Evolutionary conservation across 2,888 invertebrate species (phyloP), one percentile per base, ranked within the genome.

Genomic region (Agrochola circellaris): DNA sequence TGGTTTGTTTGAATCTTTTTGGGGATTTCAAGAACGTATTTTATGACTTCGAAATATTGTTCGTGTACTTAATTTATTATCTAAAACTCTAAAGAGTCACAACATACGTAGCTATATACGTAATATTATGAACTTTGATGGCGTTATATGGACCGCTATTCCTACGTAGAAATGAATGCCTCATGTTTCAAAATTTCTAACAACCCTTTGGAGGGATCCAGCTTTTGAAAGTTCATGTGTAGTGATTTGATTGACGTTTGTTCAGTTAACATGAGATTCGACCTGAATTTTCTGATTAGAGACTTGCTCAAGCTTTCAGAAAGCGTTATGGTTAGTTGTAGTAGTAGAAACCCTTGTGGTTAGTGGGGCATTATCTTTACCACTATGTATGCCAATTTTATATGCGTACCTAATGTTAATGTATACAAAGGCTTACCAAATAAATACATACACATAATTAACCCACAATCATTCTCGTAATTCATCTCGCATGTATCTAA

Each of bases 201-300:
- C 42, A 71, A 71, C 51, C 45, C 65, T 78, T 78, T 51, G 54
- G 23, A 23, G n/a, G n/a, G n/a, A 61, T 9, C 15, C 26, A 42
- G 42, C 34, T 79, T 79, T 72, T 60, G 72, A 54, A 78, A 72
- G 11, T 60, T 71, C 79, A 65, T 54, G 26, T 79, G 26, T 60
- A 51, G 42, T 30, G 51, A 60, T 54, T 34, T 72, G 34, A 79
- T 66, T 72, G 60, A 42, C 42, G 66, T 54, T 72, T 48, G 60
- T 48, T 61, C 23, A 45, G 48, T 20, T 62, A 42, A 51, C 51
- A 56, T 6, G 42, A 70, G 38, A 58, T 62, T 48, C 3, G 51
- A 48, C 38, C 69, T 64, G 48, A 78, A 72, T 79, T 65, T 17
- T 65, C 23, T 54, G 58, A 60, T 60, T 20, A 58, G 42, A 30